Base-by-base conservation (phyloP, 1,140 invertebrate genomes). In the Gerris buenoi region DNA sequence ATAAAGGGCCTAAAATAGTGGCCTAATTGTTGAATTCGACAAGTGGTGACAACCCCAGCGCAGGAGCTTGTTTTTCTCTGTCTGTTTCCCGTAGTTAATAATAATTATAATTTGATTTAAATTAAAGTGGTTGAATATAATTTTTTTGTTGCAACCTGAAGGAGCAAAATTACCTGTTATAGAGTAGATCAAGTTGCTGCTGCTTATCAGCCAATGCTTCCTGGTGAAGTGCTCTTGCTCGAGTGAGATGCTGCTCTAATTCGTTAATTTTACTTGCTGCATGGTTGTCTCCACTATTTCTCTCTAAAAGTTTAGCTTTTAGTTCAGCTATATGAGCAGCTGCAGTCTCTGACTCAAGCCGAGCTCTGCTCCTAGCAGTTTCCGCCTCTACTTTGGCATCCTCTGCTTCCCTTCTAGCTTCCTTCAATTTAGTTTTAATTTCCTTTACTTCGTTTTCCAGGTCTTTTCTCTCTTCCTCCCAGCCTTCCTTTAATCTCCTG, bases 401-500 rank as follows among this genome's bases (percentile, higher is more conserved):
- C 23, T 82, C 70, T 13, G 85, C 70, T 70, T 85, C 80, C 1
- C 79, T 78, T 75, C 85, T 83, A 0, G 80, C 75, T 66, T 86
- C 72, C 74, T 67, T 83, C 74, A 27, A 78, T 78, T 68, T 83
- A 77, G 69, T 80, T 81, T 76, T 87, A 80, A 62, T 80, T 79
- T 73, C 80, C 75, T 70, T 67, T 66, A 73, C 70, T 13, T 73
- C 69, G 26, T 67, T 68, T 67, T 85, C 86, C 27, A 86, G 72
- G 66, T 86, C 81, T 65, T 81, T 78, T 28, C 90, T 72, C 71
- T 90, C 88, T 25, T 79, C 78, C 67, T 89, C 86, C 69, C 85
- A 88, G 74, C 89, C 87, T 58, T 90, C 87, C 73, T 83, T 86
- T 2, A 88, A 76, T 67, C 86, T 81, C 71, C 88, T 89, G 68